Evolutionary conservation across 2,797 vertebrate genomes (phyloP), one percentile per base, ranked within the genome.

Genomic region (Octomys mimax): DNA sequence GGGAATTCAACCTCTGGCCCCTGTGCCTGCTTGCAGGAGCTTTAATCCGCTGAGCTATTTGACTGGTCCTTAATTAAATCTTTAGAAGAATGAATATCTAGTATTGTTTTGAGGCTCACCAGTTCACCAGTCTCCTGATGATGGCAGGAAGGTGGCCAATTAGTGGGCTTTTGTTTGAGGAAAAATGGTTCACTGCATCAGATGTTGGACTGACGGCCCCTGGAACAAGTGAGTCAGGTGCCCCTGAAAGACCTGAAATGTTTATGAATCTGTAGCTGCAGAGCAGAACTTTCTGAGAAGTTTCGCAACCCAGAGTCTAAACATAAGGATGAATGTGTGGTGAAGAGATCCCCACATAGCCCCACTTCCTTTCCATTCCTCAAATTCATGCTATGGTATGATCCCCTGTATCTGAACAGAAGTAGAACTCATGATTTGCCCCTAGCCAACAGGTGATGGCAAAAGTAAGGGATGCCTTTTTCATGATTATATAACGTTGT

Each of bases 201-300:
- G 39, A 39, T 57, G 12, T 86, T 94, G 79, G 19, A 78, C 36
- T 61, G 26, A 68, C 19, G 71, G 24, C 33, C 4, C 36, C 28
- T 92, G 86, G 5, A 42, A 59, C 16, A 66, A 31, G 10, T 39
- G 21, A 92, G 66, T 59, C 22, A 24, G 54, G n/a, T 28, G n/a
- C 0, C 54, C 24, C 13, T n/a, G 31, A 89, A 86, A 78, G 61
- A n/a, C 11, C 42, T 87, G 33, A 62, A n/a, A 5, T 39, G 33
- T 70, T 39, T 84, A 36, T 28, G 8, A 42, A 85, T 16, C 31
- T 61, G 1, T 28, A 26, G 42, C 13, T 21, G 33, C 22, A 73
- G 31, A 26, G 39, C 31, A 28, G 39, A 39, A n/a, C 57, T 81
- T 91, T 81, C 91, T 91, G 64, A 94, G 95, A 80, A 71, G 42